phyloP scores from a whole-genome alignment of 1,140 invertebrate genomes.

The Drosophila equinoxialis region DNA sequence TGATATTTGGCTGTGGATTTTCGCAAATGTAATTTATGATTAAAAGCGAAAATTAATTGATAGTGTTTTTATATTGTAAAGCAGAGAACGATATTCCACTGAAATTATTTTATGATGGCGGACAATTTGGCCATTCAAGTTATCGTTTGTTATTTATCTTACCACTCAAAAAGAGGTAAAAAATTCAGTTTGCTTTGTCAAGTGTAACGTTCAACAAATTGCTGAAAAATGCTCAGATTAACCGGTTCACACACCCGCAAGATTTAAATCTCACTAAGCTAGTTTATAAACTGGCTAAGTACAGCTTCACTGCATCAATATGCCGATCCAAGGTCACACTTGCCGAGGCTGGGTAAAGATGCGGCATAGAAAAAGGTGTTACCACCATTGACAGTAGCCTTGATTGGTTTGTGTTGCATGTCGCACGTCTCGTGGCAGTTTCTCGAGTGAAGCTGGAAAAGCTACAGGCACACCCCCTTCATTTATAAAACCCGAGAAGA shows the following conservation, averaged over 20 bases:
- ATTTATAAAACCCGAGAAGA: constrained; percentile 21
- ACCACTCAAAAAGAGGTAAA: constrained; percentile 3
- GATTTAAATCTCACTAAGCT: constrained; percentile 24
- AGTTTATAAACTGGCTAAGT: constrained; percentile 16
- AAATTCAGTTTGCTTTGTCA: constrained; percentile 38
- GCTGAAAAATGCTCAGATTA: constrained; percentile 40
- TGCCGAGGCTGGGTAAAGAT: constrained; percentile 11
- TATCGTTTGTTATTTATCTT: neutral
- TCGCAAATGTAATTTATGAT: too few species aligned
- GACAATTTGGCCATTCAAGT: neutral
- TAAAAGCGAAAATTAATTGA: too few species aligned
- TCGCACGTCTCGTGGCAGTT: constrained; percentile 49
- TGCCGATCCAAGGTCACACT: constrained; percentile 55
- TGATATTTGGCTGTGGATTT: too few species aligned
- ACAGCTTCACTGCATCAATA: constrained; percentile 16
- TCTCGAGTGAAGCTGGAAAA: constrained; percentile 6
- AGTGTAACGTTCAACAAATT: constrained; percentile 40
- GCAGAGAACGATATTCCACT: too few species aligned
- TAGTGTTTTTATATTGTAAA: too few species aligned
- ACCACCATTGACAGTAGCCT: constrained; percentile 69
- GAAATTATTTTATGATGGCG: too few species aligned
- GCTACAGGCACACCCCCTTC: constrained; percentile 54
- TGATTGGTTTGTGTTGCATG: constrained; percentile 73
- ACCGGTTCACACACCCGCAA: constrained; percentile 49
- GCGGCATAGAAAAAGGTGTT: constrained; percentile 56